Evolutionary conservation across 35 echinoderm and acorn worm species (phyloP).

Genomic region (Diadema setosum): DNA sequence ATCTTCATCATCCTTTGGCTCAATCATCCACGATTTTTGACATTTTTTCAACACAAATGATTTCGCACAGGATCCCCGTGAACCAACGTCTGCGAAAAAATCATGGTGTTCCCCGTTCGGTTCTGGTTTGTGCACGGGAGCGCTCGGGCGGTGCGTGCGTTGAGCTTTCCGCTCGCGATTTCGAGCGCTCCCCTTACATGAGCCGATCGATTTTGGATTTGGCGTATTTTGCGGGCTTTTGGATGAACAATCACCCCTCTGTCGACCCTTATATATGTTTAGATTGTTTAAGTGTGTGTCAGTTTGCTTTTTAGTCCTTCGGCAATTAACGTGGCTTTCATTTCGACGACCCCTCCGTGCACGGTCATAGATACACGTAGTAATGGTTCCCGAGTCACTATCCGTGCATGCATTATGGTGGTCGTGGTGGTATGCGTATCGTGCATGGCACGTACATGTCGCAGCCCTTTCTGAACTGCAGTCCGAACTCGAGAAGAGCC

Average conservation of each 20-base stretch:
- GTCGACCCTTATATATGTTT: too few species aligned
- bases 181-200: too few species aligned
- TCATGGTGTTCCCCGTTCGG: neutral
- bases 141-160: neutral
- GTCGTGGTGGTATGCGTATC: neutral
- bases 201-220: neutral
- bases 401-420: too few species aligned
- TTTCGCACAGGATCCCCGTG: too few species aligned
- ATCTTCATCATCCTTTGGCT: neutral
- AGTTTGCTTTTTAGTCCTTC: neutral
- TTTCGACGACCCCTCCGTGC: neutral
- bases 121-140: neutral
- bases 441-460: neutral
- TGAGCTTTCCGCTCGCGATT: neutral
- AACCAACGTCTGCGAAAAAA: neutral
- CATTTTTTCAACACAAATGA: neutral
- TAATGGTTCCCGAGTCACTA: too few species aligned
- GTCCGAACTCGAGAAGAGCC: neutral
- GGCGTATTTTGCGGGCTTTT: too few species aligned
- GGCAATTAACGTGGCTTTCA: neutral
- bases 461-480: neutral
- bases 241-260: too few species aligned
- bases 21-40: neutral
- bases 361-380: neutral
- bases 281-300: neutral